These are phyloP conservation scores for Cottoperca gobio DNA, from an alignment of 2,797 vertebrate species.

Conservation along the genomic window DNA sequence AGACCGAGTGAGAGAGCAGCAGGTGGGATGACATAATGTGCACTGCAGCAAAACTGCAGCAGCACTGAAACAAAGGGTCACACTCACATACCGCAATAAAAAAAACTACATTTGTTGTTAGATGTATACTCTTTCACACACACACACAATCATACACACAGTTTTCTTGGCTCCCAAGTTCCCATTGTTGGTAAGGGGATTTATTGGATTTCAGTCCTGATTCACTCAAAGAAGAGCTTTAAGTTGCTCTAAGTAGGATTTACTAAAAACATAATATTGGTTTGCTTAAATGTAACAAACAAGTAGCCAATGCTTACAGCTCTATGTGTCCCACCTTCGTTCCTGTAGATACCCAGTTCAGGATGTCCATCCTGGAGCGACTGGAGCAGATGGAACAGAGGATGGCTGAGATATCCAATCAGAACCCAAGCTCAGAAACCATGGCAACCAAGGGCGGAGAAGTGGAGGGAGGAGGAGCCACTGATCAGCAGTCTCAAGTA, in stretches of 20 bases:
- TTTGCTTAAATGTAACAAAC: constrained; percentile 37
- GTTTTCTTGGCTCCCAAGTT: constrained; percentile 16
- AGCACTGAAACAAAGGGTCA: constrained; percentile 79
- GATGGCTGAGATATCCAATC: constrained; percentile 98
- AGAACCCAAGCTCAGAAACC: constrained; percentile 88
- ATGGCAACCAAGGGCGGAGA: constrained; percentile 84
- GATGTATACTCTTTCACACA: not conserved
- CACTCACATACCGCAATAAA: constrained; percentile 43
- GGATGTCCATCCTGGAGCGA: constrained; percentile 99
- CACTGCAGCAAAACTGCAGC: constrained; percentile 90
- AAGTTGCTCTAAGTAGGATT: constrained; percentile 48
- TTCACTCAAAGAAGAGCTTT: constrained; percentile 26
- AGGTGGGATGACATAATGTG: constrained; percentile 83
- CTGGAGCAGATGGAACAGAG: constrained; percentile 99
- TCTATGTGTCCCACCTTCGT: constrained; percentile 39
- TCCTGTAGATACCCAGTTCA: constrained; percentile 96
- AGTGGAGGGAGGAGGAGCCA: constrained; percentile 84
- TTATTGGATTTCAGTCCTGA: constrained; percentile 36
- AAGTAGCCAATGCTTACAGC: constrained; percentile 23
- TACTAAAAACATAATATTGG: constrained; percentile 43
- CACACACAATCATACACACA: not conserved
- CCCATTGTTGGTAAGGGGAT: constrained; percentile 16
- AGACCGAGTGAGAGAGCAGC: constrained; percentile 78
- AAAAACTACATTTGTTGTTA: constrained; percentile 2
- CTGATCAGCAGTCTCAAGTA: constrained; percentile 86